Base-by-base conservation (phyloP, 2,797 vertebrate genomes). In the Sebastes oblongus region DNA sequence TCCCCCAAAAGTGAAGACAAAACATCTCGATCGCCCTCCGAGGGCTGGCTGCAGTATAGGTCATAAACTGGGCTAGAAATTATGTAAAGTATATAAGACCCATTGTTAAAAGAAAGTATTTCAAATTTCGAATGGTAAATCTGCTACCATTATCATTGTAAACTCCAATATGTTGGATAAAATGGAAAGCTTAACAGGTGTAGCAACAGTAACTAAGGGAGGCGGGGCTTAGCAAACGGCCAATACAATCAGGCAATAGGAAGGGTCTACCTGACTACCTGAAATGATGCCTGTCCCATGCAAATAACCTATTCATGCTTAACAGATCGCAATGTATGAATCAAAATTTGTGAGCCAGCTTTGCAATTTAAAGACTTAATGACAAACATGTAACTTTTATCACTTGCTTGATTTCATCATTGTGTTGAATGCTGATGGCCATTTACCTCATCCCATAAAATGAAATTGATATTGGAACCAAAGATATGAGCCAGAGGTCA, bases 361-460 rank as follows among this genome's bases (percentile, higher is more conserved):
- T 42, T 42, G 5, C 39, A 42, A 0, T 42, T 42, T 42, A 42
- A 42, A 42, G 39, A 42, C 39, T 42, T 42, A 42, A 42, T 42
- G 2, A 42, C 5, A 42, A 42, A 42, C 39, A 42, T 42, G 24
- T 50, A 52, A 32, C 20, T 22, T 71, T 65, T 72, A 32, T 52
- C n/a, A 24, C 10, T 54, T 69, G 13, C 39, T 24, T 39, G 18
- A 82, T 71, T 69, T 80, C 20, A 80, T 54, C 22, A 25, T 60
- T 34, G 64, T 54, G 24, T 66, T 16, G 11, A 72, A 77, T 58
- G 29, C 55, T 52, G 27, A 68, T 71, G 34, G n/a, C 50, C 20
- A 46, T 75, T 88, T 71, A 78, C 71, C 34, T 83, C 65, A 78
- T 10, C 52, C 36, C 8, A 29, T 60, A 29, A 81, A 86, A 78